These are phyloP conservation scores for Micronycteris hirsuta DNA, from an alignment of 2,113 vertebrate genomes.

Conservation along the genomic window DNA sequence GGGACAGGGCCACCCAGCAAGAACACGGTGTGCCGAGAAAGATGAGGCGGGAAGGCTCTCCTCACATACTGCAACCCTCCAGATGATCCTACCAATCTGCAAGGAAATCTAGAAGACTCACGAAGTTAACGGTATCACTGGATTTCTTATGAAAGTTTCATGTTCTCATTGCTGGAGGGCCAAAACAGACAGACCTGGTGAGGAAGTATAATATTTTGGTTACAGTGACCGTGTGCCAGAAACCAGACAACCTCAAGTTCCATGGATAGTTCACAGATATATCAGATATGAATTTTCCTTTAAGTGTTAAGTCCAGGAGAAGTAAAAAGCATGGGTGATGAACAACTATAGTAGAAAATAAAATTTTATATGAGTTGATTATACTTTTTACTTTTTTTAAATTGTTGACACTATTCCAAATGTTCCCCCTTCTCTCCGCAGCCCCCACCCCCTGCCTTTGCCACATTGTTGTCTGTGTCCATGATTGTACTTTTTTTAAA, in stretches of 20 bases:
- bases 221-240: background rate
- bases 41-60: background rate
- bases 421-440: too few species aligned
- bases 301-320: background rate
- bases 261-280: background rate
- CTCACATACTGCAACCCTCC: background rate
- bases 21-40: background rate
- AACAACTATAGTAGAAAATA: background rate
- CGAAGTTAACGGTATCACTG: background rate
- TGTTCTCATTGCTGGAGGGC: background rate
- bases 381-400: background rate
- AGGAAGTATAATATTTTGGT: background rate
- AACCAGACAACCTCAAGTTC: fast-evolving
- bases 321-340: background rate
- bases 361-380: background rate
- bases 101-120: background rate
- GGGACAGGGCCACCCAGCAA: background rate
- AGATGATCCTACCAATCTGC: background rate
- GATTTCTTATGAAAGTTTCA: background rate
- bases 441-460: too few species aligned
- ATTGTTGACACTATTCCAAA: too few species aligned
- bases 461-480: too few species aligned
- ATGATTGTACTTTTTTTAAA: too few species aligned
- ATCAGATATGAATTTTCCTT: background rate
- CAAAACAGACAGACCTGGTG: background rate